A percentile compares a stretch with the other conserved stretches of the same genome.
phyloP scores from a whole-genome alignment of 2,888 invertebrate genomes.

The Micoletzkya japonica region DNA sequence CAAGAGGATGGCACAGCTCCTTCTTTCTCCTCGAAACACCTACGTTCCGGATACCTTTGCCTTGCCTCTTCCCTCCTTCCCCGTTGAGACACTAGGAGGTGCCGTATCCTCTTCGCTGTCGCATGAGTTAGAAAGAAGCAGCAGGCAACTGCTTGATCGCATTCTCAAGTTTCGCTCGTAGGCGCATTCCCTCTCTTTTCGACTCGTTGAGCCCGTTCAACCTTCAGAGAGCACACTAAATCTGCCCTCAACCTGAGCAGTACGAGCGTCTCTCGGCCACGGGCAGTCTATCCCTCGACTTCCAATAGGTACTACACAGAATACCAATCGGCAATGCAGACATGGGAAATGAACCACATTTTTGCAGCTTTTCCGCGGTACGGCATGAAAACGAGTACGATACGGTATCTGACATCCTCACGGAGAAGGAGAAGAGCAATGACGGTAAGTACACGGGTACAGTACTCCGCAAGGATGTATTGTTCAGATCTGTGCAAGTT shows the following conservation, averaged over 20 bases:
- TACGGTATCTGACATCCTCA: conserved; percentile 24
- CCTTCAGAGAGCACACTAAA: conserved; percentile 28
- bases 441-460: background rate
- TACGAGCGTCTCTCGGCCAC: background rate
- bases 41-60: no score
- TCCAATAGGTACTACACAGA: conserved; percentile 5
- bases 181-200: background rate
- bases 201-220: background rate
- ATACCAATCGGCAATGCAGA: background rate
- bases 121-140: background rate
- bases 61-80: no score
- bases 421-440: conserved; percentile 17
- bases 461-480: background rate
- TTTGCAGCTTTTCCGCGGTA: conserved; percentile 21
- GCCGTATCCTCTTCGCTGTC: no score
- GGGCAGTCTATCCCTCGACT: conserved; percentile 16
- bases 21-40: no score
- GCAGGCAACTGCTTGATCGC: no score
- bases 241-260: conserved; percentile 18
- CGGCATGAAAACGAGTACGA: conserved; percentile 27
- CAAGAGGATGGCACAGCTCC: no score
- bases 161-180: no score
- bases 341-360: background rate
- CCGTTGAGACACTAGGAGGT: no score
- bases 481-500: conserved; percentile 18